A percentile compares a stretch with the other conserved stretches of the same genome.
Conservation (phyloP, 2,113 vertebrate species). For the Calidris pygmaea region DNA sequence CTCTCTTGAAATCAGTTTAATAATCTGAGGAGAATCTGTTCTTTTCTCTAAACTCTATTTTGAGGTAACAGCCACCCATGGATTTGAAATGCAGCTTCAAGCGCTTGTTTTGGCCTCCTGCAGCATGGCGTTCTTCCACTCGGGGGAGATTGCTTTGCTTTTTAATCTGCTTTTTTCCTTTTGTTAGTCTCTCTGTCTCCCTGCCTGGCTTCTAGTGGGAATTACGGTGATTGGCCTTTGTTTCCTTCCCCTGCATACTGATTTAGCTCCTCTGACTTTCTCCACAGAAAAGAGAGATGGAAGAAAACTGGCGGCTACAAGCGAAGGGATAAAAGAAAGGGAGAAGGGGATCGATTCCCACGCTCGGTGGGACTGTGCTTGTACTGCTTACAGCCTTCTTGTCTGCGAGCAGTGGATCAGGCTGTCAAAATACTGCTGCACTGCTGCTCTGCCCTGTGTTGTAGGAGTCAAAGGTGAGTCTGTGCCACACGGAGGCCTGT, state of each 20-base stretch:
- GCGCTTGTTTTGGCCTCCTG: neutral
- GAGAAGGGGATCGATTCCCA: neutral
- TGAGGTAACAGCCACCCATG: neutral
- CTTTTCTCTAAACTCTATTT: neutral
- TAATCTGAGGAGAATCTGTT: neutral
- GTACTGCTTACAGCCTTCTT: fast-evolving
- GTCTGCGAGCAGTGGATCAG: neutral
- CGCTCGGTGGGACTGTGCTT: neutral
- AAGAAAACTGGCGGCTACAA: neutral
- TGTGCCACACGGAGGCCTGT: fast-evolving
- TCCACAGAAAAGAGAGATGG: neutral
- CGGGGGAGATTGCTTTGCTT: neutral
- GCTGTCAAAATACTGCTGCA: neutral
- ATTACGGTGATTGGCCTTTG: neutral
- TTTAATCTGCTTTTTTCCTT: neutral
- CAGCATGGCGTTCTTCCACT: neutral
- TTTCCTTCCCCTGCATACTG: neutral
- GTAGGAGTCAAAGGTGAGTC: neutral
- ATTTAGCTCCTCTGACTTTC: neutral
- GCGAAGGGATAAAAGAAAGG: neutral
- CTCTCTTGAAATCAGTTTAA: neutral
- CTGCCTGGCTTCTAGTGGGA: neutral
- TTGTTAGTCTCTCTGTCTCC: neutral
- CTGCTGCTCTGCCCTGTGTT: neutral
- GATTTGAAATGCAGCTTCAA: neutral